A percentile compares a stretch with the other conserved stretches of the same genome.
These are phyloP conservation scores for Tetrapedia diversipes DNA, from an alignment of 2,888 invertebrate species.

Conservation along the genomic window DNA sequence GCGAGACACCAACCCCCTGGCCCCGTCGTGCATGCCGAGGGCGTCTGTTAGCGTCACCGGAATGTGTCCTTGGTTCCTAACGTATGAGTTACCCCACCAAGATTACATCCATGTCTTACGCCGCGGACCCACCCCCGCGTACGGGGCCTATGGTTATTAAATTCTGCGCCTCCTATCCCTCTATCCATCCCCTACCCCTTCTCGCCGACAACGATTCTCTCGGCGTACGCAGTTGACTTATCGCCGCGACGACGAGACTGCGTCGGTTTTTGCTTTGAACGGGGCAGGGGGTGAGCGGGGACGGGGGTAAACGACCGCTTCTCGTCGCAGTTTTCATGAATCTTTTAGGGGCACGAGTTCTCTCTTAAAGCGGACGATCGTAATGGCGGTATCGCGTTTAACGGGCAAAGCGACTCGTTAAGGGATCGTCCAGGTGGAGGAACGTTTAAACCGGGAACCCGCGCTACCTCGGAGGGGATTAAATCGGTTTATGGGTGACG, in stretches of 20 bases:
- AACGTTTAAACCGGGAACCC: constrained; percentile 24
- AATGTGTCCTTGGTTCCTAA: constrained; percentile 78
- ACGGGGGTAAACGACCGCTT: constrained; percentile 6
- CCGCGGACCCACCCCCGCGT: constrained; percentile 58
- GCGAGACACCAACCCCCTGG: no score
- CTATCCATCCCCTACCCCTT: not conserved
- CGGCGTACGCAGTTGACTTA: constrained; percentile 60
- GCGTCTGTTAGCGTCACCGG: constrained; percentile 79
- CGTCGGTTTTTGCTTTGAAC: constrained; percentile 35
- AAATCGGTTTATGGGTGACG: constrained; percentile 22
- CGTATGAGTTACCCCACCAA: constrained; percentile 80
- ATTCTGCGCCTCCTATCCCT: constrained; percentile 67
- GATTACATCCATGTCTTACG: constrained; percentile 80
- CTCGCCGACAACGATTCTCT: constrained; percentile 56
- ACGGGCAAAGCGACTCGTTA: constrained; percentile 45
- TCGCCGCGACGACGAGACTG: constrained; percentile 47
- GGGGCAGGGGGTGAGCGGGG: not conserved
- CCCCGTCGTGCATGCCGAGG: constrained; percentile 45
- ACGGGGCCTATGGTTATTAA: constrained; percentile 77
- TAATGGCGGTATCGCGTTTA: constrained; percentile 47
- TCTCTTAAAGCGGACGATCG: constrained; percentile 45
- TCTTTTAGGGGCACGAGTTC: constrained; percentile 36
- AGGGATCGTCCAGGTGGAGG: constrained; percentile 32
- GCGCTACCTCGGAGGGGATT: constrained; percentile 4
- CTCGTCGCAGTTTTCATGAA: constrained; percentile 38